Conservation (phyloP, 2,113 vertebrate species). For the Carollia perspicillata region DNA sequence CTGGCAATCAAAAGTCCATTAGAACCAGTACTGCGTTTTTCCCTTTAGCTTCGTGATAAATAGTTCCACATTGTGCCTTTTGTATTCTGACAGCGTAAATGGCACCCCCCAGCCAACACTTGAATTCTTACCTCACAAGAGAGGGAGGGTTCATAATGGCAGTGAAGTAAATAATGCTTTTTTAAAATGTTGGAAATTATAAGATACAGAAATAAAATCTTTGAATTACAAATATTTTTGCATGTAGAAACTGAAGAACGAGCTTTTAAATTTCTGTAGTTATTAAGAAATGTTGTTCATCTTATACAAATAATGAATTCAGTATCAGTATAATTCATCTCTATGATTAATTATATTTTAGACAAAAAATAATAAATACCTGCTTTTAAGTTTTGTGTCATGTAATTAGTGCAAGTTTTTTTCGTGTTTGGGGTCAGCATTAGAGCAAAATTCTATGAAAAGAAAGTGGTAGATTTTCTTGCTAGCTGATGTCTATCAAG, state of each 20-base stretch:
- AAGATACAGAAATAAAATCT: neutral
- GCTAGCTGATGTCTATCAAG: conserved; percentile 31
- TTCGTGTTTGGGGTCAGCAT: neutral
- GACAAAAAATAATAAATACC: neutral
- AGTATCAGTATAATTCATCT: neutral
- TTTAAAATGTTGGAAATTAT: neutral
- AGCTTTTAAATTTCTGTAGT: conserved; percentile 24
- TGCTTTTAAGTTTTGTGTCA: conserved; percentile 3
- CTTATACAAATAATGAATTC: conserved; percentile 39
- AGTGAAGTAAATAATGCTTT: conserved; percentile 44
- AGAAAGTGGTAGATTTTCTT: conserved; percentile 41
- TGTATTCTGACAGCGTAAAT: neutral
- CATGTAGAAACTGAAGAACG: neutral
- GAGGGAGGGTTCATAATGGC: neutral
- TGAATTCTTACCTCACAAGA: conserved; percentile 39
- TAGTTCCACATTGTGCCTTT: conserved; percentile 21
- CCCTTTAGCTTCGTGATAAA: conserved; percentile 8
- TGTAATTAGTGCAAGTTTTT: conserved; percentile 16
- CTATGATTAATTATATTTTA: neutral
- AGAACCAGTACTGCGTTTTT: neutral
- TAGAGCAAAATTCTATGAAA: conserved; percentile 24
- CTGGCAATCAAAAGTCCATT: conserved; percentile 51
- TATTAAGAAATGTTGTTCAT: neutral
- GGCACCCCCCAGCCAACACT: neutral
- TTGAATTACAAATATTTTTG: neutral